Conservation (phyloP, 2,113 vertebrate genomes). For the Urocynchramus pylzowi region DNA sequence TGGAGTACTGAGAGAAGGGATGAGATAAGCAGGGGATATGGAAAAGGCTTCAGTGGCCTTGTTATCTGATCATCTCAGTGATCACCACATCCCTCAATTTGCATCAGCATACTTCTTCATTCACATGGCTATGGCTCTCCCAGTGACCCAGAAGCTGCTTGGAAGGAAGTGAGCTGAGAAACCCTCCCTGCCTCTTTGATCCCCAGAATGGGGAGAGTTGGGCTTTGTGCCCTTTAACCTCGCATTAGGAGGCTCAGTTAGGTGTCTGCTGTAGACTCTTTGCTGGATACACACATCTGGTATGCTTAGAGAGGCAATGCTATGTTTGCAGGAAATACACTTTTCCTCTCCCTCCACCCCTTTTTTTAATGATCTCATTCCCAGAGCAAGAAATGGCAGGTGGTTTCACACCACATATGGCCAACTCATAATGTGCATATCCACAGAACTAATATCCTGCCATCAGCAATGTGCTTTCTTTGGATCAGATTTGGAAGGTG, state of each 20-base stretch:
- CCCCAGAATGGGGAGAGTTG: background rate
- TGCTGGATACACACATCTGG: background rate
- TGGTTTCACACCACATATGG: slow-evolving; percentile 25
- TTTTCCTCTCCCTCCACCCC: background rate
- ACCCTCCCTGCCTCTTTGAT: background rate
- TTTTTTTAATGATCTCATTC: background rate
- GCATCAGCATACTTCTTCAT: background rate
- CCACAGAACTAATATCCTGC: background rate
- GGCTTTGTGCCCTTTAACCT: background rate
- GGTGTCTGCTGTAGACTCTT: background rate
- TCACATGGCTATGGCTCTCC: background rate
- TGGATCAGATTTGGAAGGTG: background rate
- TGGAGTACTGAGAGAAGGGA: background rate
- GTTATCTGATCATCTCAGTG: background rate
- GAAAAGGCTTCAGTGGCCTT: background rate
- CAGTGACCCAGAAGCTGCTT: background rate
- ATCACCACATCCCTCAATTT: background rate
- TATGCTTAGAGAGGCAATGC: background rate
- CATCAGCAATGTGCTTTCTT: background rate
- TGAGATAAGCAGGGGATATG: background rate
- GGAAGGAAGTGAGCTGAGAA: background rate
- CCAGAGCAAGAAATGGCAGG: background rate
- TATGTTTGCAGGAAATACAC: background rate
- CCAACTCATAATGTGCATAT: background rate
- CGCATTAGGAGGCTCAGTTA: background rate